These are phyloP conservation scores for Epizoanthus fatuus DNA, from an alignment of 92 coral and sea anemone genomes.

Conservation along the genomic window DNA sequence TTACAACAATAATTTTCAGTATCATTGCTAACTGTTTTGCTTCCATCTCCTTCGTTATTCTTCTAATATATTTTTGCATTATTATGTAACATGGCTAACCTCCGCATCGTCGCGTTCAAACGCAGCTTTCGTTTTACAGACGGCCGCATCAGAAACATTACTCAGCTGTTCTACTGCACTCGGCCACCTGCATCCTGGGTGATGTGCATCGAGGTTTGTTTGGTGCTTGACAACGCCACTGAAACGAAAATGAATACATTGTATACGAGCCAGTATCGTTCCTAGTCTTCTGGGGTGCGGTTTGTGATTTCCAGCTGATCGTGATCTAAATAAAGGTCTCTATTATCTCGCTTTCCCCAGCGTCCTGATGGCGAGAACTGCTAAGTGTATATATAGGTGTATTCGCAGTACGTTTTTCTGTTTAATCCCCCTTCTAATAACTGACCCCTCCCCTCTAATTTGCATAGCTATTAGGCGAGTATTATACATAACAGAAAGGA, in stretches of 20 bases:
- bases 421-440: too few species aligned
- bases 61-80: neutral
- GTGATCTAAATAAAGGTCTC: too few species aligned
- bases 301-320: too few species aligned
- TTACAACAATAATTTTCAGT: too few species aligned
- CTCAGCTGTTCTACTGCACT: neutral
- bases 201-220: conserved; percentile 70
- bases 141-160: neutral
- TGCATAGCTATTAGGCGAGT: too few species aligned
- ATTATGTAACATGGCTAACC: neutral
- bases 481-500: too few species aligned
- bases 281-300: neutral
- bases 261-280: neutral
- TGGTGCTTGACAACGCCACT: conserved; percentile 88
- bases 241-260: neutral
- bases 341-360: too few species aligned
- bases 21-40: neutral
- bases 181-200: conserved; percentile 73
- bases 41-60: neutral
- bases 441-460: too few species aligned
- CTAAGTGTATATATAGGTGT: too few species aligned
- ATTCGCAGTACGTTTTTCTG: too few species aligned
- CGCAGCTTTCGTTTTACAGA: conserved; percentile 11
- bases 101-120: conserved; percentile 22
- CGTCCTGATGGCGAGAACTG: too few species aligned